Conservation (phyloP, 2,797 vertebrate genomes). For the Arnoldichthys spilopterus region DNA sequence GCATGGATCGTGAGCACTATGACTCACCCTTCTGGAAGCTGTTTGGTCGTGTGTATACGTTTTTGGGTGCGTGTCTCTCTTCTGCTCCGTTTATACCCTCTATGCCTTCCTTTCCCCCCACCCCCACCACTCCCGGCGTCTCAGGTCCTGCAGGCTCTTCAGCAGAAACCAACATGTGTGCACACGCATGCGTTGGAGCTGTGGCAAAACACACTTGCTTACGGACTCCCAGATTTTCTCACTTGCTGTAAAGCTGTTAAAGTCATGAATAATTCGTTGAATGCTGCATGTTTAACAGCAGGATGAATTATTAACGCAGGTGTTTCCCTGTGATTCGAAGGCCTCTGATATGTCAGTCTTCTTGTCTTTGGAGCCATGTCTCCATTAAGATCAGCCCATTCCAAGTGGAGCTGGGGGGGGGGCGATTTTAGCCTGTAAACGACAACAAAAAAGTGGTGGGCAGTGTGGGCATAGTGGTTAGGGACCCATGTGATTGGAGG, state of each 20-base stretch:
- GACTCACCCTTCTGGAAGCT: neutral
- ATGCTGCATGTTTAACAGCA: slow-evolving; percentile 49
- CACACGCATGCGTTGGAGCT: neutral
- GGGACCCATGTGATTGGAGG: too few species aligned
- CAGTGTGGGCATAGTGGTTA: too few species aligned
- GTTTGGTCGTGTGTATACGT: neutral
- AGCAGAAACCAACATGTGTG: neutral
- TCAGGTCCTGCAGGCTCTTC: slow-evolving; percentile 33
- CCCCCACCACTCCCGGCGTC: slow-evolving; percentile 3
- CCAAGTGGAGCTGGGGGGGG: too few species aligned
- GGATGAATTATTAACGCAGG: slow-evolving; percentile 47
- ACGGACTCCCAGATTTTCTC: slow-evolving; percentile 35
- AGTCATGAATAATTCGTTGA: slow-evolving; percentile 32
- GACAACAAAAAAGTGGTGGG: too few species aligned
- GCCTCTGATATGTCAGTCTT: neutral
- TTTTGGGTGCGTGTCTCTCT: neutral
- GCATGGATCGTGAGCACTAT: slow-evolving; percentile 12
- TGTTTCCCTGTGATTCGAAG: slow-evolving; percentile 20
- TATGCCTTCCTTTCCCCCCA: neutral
- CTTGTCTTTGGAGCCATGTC: too few species aligned
- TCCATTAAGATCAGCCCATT: too few species aligned
- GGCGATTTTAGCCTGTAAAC: too few species aligned
- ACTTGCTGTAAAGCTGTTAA: slow-evolving; percentile 30
- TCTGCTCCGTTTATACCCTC: neutral
- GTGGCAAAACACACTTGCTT: neutral